Evolutionary conservation across 2,888 invertebrate species (phyloP).

Genomic region (Gisinianus flammeolus): DNA sequence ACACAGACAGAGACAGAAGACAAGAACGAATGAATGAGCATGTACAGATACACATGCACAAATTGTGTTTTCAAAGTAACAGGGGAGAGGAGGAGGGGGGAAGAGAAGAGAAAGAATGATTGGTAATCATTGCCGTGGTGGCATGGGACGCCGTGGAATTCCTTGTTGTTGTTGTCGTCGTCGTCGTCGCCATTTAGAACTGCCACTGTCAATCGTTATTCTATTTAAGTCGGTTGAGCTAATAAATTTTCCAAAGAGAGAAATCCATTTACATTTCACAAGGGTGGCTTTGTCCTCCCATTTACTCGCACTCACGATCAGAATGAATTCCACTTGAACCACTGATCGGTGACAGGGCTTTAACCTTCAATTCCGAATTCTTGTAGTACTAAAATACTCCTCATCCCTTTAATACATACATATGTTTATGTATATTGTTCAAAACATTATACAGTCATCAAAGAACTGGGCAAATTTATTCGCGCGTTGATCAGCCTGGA

Average conservation of each 20-base stretch:
- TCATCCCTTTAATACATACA: no score
- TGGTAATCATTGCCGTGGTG: slow-evolving; percentile 23
- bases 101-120: slow-evolving; percentile 31
- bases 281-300: slow-evolving; percentile 1
- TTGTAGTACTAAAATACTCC: no score
- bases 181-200: slow-evolving; percentile 13
- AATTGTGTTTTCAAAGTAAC: slow-evolving; percentile 9
- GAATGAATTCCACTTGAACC: not conserved
- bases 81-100: no score
- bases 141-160: slow-evolving; percentile 34
- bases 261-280: slow-evolving; percentile 3
- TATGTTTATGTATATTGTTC: no score
- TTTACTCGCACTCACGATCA: no score
- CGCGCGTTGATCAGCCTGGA: no score
- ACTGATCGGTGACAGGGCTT: not conserved
- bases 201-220: slow-evolving; percentile 26
- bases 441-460: no score
- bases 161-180: slow-evolving; percentile 7
- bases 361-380: not conserved
- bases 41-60: slow-evolving; percentile 20
- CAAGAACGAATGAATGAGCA: slow-evolving; percentile 25
- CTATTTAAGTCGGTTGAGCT: slow-evolving; percentile 32
- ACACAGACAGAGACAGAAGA: slow-evolving; percentile 25
- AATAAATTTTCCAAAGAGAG: slow-evolving; percentile 21
- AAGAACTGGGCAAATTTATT: no score